Percentiles rank a stretch among this genome's conserved stretches.
phyloP scores from a whole-genome alignment of 2,888 invertebrate genomes.

The Junonia oenone region DNA sequence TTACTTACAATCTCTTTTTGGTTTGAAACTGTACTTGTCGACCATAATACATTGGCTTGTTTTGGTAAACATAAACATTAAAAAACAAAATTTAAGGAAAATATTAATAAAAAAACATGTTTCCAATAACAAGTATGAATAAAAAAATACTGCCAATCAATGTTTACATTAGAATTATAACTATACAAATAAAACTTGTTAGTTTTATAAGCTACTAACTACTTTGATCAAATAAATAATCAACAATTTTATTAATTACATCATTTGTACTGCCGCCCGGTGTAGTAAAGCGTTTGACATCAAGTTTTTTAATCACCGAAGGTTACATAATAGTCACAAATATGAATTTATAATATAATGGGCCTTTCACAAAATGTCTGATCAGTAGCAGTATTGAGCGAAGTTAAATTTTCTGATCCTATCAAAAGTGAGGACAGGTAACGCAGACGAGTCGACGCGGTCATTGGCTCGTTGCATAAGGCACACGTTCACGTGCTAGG shows the following conservation, averaged over 20 bases:
- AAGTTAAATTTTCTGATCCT: constrained; percentile 37
- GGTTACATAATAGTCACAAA: constrained; percentile 13
- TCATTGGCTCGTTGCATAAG: constrained; percentile 70
- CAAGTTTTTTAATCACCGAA: not conserved
- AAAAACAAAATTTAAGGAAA: no score
- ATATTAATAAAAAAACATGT: no score
- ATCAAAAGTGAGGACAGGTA: constrained; percentile 40
- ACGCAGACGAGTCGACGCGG: constrained; percentile 51
- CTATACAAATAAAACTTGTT: not conserved
- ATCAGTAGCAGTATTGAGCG: constrained; percentile 42
- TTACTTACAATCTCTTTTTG: not conserved
- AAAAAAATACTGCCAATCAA: not conserved
- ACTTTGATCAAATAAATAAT: not conserved
- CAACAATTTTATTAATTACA: not conserved
- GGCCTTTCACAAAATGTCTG: constrained; percentile 49
- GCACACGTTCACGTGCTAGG: constrained; percentile 50
- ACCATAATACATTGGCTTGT: no score
- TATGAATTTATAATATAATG: constrained; percentile 34
- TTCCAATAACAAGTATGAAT: not conserved
- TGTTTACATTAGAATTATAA: not conserved
- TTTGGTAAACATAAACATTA: no score
- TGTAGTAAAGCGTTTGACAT: not conserved
- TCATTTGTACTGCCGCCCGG: not conserved
- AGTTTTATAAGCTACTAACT: not conserved
- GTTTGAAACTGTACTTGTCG: not conserved